Evolutionary conservation across 2,888 invertebrate species (phyloP).

Genomic region (Branchellion lobata): DNA sequence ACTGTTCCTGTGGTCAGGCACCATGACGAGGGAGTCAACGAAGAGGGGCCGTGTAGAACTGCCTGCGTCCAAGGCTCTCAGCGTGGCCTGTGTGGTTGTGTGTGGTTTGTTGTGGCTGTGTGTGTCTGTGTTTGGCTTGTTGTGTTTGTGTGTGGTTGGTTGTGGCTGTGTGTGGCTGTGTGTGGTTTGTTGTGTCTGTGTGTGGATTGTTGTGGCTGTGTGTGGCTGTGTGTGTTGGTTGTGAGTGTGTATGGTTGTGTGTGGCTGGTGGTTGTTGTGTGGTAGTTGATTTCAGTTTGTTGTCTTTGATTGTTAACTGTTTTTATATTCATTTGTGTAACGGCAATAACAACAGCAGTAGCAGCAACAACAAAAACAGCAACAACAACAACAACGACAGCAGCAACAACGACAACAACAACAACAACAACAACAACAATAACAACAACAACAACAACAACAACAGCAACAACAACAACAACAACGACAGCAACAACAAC

Average conservation of each 20-base stretch:
- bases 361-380: neutral
- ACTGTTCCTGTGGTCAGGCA: slow-evolving; percentile 48
- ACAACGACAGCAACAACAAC: neutral
- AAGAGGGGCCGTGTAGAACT: slow-evolving; percentile 40
- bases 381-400: slow-evolving; percentile 14
- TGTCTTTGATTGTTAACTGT: neutral
- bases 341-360: neutral
- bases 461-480: neutral
- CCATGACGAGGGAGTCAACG: slow-evolving; percentile 53
- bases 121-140: no score
- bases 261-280: no score
- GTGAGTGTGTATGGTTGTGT: no score
- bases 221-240: no score
- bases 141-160: no score
- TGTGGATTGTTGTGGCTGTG: no score
- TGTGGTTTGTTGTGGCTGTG: no score
- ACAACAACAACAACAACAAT: neutral
- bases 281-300: slow-evolving; percentile 35
- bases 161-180: no score
- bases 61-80: slow-evolving; percentile 44
- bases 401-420: neutral
- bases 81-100: neutral
- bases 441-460: neutral
- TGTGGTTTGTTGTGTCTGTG: no score
- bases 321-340: no score